These are phyloP conservation scores for Poecilia latipinna DNA, from an alignment of 2,113 vertebrate genomes.

Conservation along the genomic window DNA sequence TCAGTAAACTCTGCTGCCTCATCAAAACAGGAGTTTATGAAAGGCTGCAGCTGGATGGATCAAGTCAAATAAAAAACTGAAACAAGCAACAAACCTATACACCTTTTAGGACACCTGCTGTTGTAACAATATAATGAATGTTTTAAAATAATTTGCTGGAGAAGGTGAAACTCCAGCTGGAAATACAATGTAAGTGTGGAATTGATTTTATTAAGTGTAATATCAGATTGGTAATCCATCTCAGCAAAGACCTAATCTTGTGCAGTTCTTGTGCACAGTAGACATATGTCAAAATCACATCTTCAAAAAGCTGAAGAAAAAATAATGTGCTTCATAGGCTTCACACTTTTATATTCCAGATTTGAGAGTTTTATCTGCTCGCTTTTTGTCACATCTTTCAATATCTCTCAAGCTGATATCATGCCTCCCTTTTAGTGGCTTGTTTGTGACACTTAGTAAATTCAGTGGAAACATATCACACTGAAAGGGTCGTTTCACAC, in stretches of 20 bases:
- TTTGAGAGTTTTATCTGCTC: slow-evolving; percentile 34
- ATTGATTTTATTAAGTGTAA: too few relatives aligned
- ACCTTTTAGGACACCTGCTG: too few relatives aligned
- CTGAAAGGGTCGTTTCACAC: slow-evolving; percentile 43
- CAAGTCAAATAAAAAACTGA: too few relatives aligned
- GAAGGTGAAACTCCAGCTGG: too few relatives aligned
- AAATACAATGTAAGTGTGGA: too few relatives aligned
- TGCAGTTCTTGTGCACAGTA: background rate
- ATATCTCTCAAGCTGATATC: slow-evolving; percentile 26
- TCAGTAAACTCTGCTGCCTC: too few relatives aligned
- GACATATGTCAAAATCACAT: background rate
- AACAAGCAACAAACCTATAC: too few relatives aligned
- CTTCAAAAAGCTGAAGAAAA: background rate
- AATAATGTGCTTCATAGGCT: slow-evolving; percentile 8
- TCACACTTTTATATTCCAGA: slow-evolving; percentile 18
- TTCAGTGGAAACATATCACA: slow-evolving; percentile 49
- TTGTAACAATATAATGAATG: too few relatives aligned
- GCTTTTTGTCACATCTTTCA: slow-evolving; percentile 52
- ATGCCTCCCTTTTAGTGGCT: slow-evolving; percentile 49
- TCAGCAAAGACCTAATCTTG: background rate
- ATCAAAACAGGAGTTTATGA: too few relatives aligned
- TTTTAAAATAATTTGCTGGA: too few relatives aligned
- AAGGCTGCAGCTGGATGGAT: too few relatives aligned
- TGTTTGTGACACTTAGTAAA: slow-evolving; percentile 51
- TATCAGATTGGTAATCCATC: background rate